A percentile compares a stretch with the other conserved stretches of the same genome.
Evolutionary conservation across 2,888 invertebrate species (phyloP).

Genomic region (Antheraea yamamai): DNA sequence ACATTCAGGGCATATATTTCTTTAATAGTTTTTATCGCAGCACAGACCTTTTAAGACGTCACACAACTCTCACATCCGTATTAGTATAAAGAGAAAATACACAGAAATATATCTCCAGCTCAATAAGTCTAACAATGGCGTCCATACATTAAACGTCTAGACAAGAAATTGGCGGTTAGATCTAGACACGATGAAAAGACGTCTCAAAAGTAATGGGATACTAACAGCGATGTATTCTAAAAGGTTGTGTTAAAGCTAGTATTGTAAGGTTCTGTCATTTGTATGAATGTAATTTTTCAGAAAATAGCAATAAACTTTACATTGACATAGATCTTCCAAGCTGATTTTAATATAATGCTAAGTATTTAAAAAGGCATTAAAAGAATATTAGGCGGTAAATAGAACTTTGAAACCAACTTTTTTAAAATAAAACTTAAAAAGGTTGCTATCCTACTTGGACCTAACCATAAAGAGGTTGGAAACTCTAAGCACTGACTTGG

Average conservation of each 20-base stretch:
- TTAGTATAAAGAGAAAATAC: background rate
- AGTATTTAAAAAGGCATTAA: too few relatives aligned
- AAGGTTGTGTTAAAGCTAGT: background rate
- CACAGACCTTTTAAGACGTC: background rate
- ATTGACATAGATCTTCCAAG: too few relatives aligned
- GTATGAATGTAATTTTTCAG: background rate
- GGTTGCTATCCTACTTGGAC: too few relatives aligned
- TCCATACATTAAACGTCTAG: conserved; percentile 2
- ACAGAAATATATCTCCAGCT: background rate
- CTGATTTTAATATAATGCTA: too few relatives aligned
- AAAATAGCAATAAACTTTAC: background rate
- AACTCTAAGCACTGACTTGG: too few relatives aligned
- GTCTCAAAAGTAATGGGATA: conserved; percentile 8
- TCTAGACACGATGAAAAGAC: background rate
- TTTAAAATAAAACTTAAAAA: too few relatives aligned
- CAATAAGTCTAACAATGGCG: conserved; percentile 6
- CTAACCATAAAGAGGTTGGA: too few relatives aligned
- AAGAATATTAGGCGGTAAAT: too few relatives aligned
- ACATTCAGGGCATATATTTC: background rate
- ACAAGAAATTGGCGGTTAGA: background rate
- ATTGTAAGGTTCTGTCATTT: background rate
- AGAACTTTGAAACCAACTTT: too few relatives aligned
- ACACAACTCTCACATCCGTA: background rate
- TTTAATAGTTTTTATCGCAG: background rate
- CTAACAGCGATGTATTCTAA: background rate